Evolutionary conservation across 2,797 vertebrate genomes (phyloP), one percentile per base, ranked within the genome.

Genomic region (Danio albolineatus): DNA sequence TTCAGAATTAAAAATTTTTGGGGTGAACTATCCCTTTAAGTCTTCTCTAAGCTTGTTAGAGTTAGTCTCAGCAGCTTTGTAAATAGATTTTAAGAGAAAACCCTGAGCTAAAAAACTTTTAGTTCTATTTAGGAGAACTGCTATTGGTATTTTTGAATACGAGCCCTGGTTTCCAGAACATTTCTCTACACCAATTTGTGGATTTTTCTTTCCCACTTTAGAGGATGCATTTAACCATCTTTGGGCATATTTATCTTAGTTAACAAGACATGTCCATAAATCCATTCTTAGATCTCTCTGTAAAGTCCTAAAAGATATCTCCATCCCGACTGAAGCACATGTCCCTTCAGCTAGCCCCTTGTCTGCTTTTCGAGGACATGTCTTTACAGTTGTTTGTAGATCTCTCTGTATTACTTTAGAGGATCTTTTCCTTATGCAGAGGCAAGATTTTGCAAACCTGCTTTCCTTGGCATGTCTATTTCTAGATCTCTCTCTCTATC

Each of bases 201-300:
- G 36, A 39, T 39, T 6, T 17, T 10, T 51, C 16, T 51, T 10
- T 53, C 51, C 16, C 16, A 17, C 6, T 51, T 17, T 36, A 67
- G 21, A 67, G 5, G 46, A 67, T 67, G 14, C 49, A 4, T 41
- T 53, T 51, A 39, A n/a, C 49, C 8, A 36, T 70, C 16, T 70
- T 53, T 70, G 36, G 48, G 39, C 39, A 10, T 53, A 51, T 70
- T 53, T 70, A 53, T 53, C 16, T 36, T 17, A 17, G 16, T 70
- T 70, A 53, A 39, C 66, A 17, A 19, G 10, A 17, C 49, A 59
- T 38, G 57, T 59, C 57, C 28, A 8, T 60, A 60, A 60, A 38
- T 12, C 28, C 57, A 36, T 59, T 36, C 5, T 6, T 14, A 59
- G 57, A 59, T 36, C 28, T 59, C 6, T 8, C 12, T 60, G 13